A percentile compares a stretch with the other conserved stretches of the same genome.
Conservation (phyloP, 2,797 vertebrate genomes). For the Naso thynnoides region DNA sequence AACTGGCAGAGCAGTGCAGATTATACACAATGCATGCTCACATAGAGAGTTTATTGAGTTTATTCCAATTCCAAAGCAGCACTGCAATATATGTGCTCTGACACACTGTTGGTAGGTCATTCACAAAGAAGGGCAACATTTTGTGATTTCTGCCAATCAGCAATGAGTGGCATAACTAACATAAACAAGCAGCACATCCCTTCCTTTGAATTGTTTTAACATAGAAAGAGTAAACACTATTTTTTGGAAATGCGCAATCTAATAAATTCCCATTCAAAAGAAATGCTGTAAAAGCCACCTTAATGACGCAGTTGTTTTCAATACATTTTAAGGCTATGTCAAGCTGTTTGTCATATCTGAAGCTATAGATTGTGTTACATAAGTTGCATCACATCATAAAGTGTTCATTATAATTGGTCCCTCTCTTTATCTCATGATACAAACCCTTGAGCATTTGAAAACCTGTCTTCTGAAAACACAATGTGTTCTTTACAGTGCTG, state of each 20-base stretch:
- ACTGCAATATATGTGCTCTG: neutral
- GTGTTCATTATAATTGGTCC: neutral
- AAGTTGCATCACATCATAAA: neutral
- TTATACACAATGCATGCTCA: neutral
- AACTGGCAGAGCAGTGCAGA: neutral
- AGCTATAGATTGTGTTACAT: neutral
- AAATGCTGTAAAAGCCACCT: neutral
- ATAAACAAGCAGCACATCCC: neutral
- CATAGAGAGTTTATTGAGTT: neutral
- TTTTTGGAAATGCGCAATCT: neutral
- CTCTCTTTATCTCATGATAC: neutral
- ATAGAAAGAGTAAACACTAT: neutral
- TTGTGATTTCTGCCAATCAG: neutral
- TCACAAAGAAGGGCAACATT: neutral
- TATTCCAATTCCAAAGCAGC: neutral
- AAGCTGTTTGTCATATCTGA: neutral
- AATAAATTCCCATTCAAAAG: neutral
- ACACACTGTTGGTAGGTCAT: neutral
- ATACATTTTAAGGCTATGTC: neutral
- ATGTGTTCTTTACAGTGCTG: neutral
- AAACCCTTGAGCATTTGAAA: neutral
- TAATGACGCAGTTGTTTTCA: neutral
- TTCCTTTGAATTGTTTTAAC: neutral
- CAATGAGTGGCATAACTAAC: no score
- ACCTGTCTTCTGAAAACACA: constrained; percentile 2